Conservation (phyloP, 2,113 vertebrate species). For the Ciconia stormi region DNA sequence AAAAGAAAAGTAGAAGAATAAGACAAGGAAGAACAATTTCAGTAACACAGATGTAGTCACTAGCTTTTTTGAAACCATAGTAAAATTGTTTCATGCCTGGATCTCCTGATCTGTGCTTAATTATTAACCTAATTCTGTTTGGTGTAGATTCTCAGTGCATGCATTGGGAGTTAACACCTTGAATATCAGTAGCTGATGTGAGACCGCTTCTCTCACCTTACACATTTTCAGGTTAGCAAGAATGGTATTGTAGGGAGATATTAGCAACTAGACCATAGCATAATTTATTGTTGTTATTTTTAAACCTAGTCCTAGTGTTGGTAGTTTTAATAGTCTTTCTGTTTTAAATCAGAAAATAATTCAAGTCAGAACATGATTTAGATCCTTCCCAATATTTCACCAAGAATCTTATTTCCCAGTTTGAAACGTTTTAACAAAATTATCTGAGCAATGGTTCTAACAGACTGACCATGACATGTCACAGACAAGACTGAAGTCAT, state of each 20-base stretch:
- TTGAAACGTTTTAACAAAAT: background rate
- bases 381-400: background rate
- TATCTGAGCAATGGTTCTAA: background rate
- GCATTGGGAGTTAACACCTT: background rate
- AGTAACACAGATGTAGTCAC: background rate
- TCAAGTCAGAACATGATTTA: background rate
- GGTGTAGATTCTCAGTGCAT: conserved; percentile 1
- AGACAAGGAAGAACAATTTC: background rate
- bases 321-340: background rate
- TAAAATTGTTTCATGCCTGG: background rate
- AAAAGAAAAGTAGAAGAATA: background rate
- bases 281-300: background rate
- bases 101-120: background rate
- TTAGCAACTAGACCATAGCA: background rate
- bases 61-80: background rate
- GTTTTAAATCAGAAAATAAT: background rate
- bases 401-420: background rate
- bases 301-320: background rate
- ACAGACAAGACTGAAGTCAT: fast-evolving
- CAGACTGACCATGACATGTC: background rate
- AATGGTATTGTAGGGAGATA: background rate
- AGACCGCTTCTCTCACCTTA: background rate
- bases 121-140: background rate
- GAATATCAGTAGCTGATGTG: background rate
- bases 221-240: background rate